phyloP scores from a whole-genome alignment of 2,113 vertebrate species.

The Apistogramma diplotaenia region DNA sequence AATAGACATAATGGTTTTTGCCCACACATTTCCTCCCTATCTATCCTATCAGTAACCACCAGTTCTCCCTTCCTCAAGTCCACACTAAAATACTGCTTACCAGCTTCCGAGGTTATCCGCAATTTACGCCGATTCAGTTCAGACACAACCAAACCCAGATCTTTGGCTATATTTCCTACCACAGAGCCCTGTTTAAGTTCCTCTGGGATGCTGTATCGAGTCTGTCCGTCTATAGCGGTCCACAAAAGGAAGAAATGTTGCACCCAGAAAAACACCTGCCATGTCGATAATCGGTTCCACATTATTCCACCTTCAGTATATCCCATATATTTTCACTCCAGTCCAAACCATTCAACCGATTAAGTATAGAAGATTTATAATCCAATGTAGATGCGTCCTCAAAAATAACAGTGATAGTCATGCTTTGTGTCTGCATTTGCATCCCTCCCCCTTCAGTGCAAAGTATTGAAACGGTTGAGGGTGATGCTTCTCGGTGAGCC shows the following conservation, averaged over 20 bases:
- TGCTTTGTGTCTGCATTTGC: slow-evolving; percentile 53
- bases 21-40: slow-evolving; percentile 76
- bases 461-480: slow-evolving; percentile 63
- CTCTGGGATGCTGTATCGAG: slow-evolving; percentile 78
- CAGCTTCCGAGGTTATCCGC: slow-evolving; percentile 81
- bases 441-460: slow-evolving; percentile 48
- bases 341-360: not conserved
- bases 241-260: slow-evolving; percentile 65
- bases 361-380: not conserved
- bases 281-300: slow-evolving; percentile 55
- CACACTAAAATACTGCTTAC: slow-evolving; percentile 82
- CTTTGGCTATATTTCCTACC: slow-evolving; percentile 83
- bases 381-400: slow-evolving; percentile 33
- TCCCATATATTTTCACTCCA: slow-evolving; percentile 36
- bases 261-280: slow-evolving; percentile 66
- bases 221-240: slow-evolving; percentile 75
- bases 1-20: slow-evolving; percentile 72
- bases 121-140: slow-evolving; percentile 83
- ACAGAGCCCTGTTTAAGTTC: slow-evolving; percentile 75
- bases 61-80: slow-evolving; percentile 77
- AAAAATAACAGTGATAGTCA: slow-evolving; percentile 31
- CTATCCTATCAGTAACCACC: slow-evolving; percentile 75
- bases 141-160: slow-evolving; percentile 81
- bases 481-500: slow-evolving; percentile 63
- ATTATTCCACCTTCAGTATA: slow-evolving; percentile 60